These are phyloP conservation scores for Drosophila pruinosa DNA, from an alignment of 1,140 invertebrate species.

Conservation along the genomic window DNA sequence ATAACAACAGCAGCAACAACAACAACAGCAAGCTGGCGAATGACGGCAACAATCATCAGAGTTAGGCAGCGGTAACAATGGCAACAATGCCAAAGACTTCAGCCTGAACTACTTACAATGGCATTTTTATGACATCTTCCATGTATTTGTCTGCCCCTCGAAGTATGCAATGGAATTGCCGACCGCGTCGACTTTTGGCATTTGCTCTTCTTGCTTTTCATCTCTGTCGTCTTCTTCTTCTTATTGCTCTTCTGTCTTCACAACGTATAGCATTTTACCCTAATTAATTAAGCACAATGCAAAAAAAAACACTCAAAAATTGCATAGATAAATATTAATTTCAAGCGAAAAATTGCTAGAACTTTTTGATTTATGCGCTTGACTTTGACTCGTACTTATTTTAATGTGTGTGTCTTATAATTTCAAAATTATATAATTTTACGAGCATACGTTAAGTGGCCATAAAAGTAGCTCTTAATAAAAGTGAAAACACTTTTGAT, in stretches of 20 bases:
- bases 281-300: conserved; percentile 70
- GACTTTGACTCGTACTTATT: not conserved
- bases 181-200: conserved; percentile 45
- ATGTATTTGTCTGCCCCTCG: conserved; percentile 40
- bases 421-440: conserved; percentile 24
- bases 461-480: conserved; percentile 51
- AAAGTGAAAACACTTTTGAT: conserved; percentile 18
- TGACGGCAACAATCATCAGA: conserved; percentile 28
- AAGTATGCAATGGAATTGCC: conserved; percentile 61
- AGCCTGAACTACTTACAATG: conserved; percentile 73
- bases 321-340: conserved; percentile 59
- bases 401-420: not conserved
- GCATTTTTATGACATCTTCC: conserved; percentile 78
- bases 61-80: conserved; percentile 50
- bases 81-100: conserved; percentile 46
- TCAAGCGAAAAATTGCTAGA: conserved; percentile 49
- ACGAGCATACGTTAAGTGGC: conserved; percentile 28
- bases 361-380: conserved; percentile 45
- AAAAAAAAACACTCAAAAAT: conserved; percentile 43
- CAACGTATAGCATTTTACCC: conserved; percentile 33
- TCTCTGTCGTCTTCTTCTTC: not conserved
- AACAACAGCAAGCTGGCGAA: conserved; percentile 21
- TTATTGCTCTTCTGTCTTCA: not conserved
- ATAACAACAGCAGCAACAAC: conserved; percentile 30
- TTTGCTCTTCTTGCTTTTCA: conserved; percentile 1